Conservation (phyloP, 2,888 invertebrate species). For the Fabriciana adippe region DNA sequence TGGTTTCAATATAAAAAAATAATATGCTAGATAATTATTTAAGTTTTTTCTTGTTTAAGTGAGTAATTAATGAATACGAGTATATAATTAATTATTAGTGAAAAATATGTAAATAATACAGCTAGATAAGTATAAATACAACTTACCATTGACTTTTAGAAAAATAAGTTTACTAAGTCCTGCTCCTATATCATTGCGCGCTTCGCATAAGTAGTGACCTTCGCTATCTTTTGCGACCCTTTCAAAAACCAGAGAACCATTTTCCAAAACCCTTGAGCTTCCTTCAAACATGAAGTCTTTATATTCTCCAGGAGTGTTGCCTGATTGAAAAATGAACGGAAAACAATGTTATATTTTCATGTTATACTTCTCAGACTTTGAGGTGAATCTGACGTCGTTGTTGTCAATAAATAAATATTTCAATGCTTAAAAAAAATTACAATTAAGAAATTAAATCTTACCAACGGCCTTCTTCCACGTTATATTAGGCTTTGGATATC, state of each 20-base stretch:
- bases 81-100: background rate
- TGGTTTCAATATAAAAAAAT: too few relatives aligned
- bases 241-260: constrained; percentile 92
- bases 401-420: too few relatives aligned
- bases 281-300: constrained; percentile 92
- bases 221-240: constrained; percentile 93
- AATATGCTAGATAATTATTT: background rate
- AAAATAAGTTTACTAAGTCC: constrained; percentile 96
- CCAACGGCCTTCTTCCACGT: constrained; percentile 95
- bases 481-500: constrained; percentile 93
- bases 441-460: constrained; percentile 54
- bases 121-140: background rate
- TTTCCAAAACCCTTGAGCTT: constrained; percentile 88
- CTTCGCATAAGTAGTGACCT: constrained; percentile 95
- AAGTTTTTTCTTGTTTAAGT: background rate
- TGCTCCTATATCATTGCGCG: constrained; percentile 95
- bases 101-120: background rate
- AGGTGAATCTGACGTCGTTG: too few relatives aligned
- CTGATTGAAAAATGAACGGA: constrained; percentile 55
- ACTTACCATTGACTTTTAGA: constrained; percentile 93
- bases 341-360: too few relatives aligned
- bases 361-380: too few relatives aligned
- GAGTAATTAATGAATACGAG: background rate
- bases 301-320: constrained; percentile 87
- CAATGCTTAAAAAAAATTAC: too few relatives aligned